Base-by-base conservation (phyloP, 2,888 invertebrate species). In the Strigamia crassipes region DNA sequence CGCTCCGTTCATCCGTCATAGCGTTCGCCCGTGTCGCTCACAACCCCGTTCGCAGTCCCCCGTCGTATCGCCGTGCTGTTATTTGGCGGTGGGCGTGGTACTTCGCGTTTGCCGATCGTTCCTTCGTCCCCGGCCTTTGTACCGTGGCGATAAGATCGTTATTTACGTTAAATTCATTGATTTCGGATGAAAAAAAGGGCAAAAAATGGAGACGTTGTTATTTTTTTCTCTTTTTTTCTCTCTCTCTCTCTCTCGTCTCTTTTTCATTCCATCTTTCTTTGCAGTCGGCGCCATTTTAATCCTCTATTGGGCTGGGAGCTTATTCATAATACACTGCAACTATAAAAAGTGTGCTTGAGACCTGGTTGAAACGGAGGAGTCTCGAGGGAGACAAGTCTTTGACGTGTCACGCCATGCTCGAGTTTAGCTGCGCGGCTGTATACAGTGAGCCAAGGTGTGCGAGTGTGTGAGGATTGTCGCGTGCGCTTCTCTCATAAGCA, bases 281-380 rank as follows among this genome's bases (percentile, higher is more conserved):
- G 61, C 21, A 23, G 9, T 66, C 21, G 61, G 61, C 61, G 61
- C 61, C 61, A 66, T 66, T 66, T 66, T 66, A 23, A 66, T 66
- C 61, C 61, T 66, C 61, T 21, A 23, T 66, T 23, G 18, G 23
- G 61, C 23, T 12, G 18, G 23, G 61, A 66, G 61, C 61, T 66
- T 66, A 66, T 66, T 66, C 61, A 66, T 66, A 66, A 66, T 66
- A 66, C 61, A 66, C 5, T 66, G 61, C 21, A 18, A 66, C 61
- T 66, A 66, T 66, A 66, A 66, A 66, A 66, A 66, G 21, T 66
- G 61, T 21, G 21, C 61, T 66, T 21, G 61, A 66, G 61, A 66
- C 61, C 21, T 15, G 23, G 61, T 66, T 66, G 21, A 66, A 23
- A 66, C 61, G 61, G 61, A 66, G 61, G 61, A 66, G 61, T 21